Evolutionary conservation across 2,797 vertebrate genomes (phyloP).

Genomic region (Mallotus villosus): DNA sequence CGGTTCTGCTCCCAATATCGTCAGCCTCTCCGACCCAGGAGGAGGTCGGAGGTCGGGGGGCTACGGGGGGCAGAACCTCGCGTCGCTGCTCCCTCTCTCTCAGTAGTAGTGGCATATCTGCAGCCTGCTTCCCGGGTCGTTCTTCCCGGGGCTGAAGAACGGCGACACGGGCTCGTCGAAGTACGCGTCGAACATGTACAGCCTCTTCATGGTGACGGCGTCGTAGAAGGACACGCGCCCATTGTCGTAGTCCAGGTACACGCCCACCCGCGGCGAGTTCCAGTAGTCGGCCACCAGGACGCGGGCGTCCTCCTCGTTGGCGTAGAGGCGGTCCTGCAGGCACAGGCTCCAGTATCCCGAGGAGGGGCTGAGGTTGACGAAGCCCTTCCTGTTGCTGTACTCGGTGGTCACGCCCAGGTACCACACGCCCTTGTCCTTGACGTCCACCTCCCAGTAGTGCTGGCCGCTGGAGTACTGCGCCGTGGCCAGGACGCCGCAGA

Average conservation of each 20-base stretch:
- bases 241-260: conserved; percentile 79
- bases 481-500: conserved; percentile 76
- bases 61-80: too few species aligned
- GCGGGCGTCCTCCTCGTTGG: conserved; percentile 76
- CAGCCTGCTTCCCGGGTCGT: conserved; percentile 76
- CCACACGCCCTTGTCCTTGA: conserved; percentile 81
- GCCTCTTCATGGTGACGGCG: conserved; percentile 78
- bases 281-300: conserved; percentile 78
- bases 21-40: too few species aligned
- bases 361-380: conserved; percentile 73
- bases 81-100: conserved; percentile 29
- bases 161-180: conserved; percentile 77
- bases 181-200: conserved; percentile 77
- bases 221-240: conserved; percentile 79
- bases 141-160: conserved; percentile 82
- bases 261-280: conserved; percentile 78
- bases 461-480: conserved; percentile 77
- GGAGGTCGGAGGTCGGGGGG: too few species aligned
- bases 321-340: conserved; percentile 79
- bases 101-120: conserved; percentile 83
- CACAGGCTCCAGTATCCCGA: conserved; percentile 81
- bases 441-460: conserved; percentile 84
- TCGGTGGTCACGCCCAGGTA: conserved; percentile 80
- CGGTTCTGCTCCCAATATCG: too few species aligned
- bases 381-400: conserved; percentile 81